These are phyloP conservation scores for Acronicta alni DNA, from an alignment of 2,888 invertebrate genomes.

Conservation along the genomic window DNA sequence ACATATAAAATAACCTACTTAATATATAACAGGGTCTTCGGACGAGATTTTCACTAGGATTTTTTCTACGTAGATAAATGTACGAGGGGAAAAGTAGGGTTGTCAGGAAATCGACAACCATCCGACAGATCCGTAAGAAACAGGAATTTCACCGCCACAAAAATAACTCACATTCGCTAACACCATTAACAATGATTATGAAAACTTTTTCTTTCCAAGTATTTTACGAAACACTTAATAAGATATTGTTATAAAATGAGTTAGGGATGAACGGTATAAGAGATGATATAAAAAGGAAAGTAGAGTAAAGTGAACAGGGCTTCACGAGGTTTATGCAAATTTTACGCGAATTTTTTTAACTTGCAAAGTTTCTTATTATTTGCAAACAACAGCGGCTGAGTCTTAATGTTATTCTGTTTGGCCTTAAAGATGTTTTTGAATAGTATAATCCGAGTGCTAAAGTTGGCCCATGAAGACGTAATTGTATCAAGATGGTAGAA, in stretches of 20 bases:
- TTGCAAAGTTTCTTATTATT: conserved; percentile 84
- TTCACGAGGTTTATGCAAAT: conserved; percentile 85
- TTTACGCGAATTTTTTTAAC: conserved; percentile 82
- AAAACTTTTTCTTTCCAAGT: conserved; percentile 44
- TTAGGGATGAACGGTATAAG: conserved; percentile 70
- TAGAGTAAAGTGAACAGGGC: conserved; percentile 75
- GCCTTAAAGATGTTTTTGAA: conserved; percentile 65
- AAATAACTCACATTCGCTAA: conserved; percentile 22
- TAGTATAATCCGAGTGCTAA: conserved; percentile 62
- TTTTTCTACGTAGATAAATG: conserved; percentile 57
- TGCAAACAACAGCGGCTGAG: conserved; percentile 78
- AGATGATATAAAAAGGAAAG: conserved; percentile 78
- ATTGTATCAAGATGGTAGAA: conserved; percentile 59
- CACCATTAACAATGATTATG: conserved; percentile 43
- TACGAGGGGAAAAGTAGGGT: conserved; percentile 47
- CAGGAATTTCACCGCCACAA: conserved; percentile 27
- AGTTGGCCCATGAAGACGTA: conserved; percentile 65
- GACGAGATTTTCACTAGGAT: conserved; percentile 58
- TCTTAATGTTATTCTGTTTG: conserved; percentile 72
- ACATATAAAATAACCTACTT: conserved; percentile 57
- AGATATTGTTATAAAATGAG: conserved; percentile 74
- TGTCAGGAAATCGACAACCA: conserved; percentile 41
- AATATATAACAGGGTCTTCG: conserved; percentile 58
- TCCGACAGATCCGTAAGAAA: conserved; percentile 46
- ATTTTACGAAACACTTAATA: conserved; percentile 57